Evolutionary conservation across 2,888 invertebrate genomes (phyloP), one percentile per base, ranked within the genome.

Genomic region (Chaetogeoica ovagalla): DNA sequence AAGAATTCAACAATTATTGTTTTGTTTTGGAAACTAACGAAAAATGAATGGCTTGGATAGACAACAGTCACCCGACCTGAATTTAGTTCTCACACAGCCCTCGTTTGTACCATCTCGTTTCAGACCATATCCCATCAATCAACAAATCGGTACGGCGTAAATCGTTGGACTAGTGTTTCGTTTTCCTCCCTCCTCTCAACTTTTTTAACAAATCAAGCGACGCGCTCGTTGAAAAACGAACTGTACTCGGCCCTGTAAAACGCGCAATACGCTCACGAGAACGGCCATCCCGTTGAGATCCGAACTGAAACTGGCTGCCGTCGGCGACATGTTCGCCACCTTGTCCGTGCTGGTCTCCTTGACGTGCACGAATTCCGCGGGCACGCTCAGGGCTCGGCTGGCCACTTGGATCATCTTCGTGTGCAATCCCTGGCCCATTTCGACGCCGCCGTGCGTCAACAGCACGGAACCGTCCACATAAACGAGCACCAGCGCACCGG

Each of bases 391-490:
- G 0, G 89, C 89, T 82, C 91, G 89, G 66, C 94, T 92, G 6
- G 95, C 94, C 17, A 95, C 91, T 87, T 89, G 85, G 1, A 82
- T 79, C 77, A 97, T 95, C 89, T 98, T 98, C 0, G 95, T 98
- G 85, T 97, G 94, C 7, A 98, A 88, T 1, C 98, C 98, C 88
- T 98, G 98, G 0, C 98, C 98, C 93, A 98, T 97, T 89, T 98
- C 98, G 13, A 94, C 93, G n/a, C 97, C 97, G 55, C 95, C 96
- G 85, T 96, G 96, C 0, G 93, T 91, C 23, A 98, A 84, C 17
- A 97, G 88, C 4, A 98, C 94, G 0, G 96, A 95, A 1, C 96
- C 97, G 86, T 95, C 94, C 5, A 17, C 23, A 85, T 97, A 96
- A n/a, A 96, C 89, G 63, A 94, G 90, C 2, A 98, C 89, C 76